Evolutionary conservation across 2,888 invertebrate species (phyloP), one percentile per base, ranked within the genome.

Genomic region (Cheilosia impressa): DNA sequence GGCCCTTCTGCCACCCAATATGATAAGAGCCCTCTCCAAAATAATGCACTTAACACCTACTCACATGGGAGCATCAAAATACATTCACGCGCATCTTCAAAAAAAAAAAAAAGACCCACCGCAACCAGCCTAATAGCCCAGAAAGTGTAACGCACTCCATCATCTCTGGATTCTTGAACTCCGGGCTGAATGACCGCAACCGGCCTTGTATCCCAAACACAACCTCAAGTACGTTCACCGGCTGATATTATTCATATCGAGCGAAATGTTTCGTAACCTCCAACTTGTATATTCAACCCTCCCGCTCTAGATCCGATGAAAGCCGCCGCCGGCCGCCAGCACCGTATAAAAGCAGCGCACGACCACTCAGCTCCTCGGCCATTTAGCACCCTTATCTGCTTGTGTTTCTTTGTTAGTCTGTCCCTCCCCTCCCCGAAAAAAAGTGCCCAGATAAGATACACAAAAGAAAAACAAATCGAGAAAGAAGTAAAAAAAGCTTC

Each of bases 181-280:
- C 31, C 17, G 27, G 57, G 69, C 63, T 58, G 58, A 76, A 65
- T 58, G 65, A 81, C 69, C 58, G 69, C n/a, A 58, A 38, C 6
- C 55, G 34, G 62, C 63, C 45, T 65, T 57, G 53, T 65, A 34
- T 55, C 55, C 24, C n/a, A 9, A 13, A 43, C 3, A 17, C 3
- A 17, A 60, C 34, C 69, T 47, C 55, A 60, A 63, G 38, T 27
- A 43, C 69, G 71, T 71, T 71, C 71, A 77, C 4, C 45, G 15
- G 45, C 66, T 71, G 60, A 66, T 69, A 83, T 53, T 19, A 83
- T 53, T 19, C 34, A 24, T 22, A 31, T 19, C 27, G 38, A 53
- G 34, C 24, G 10, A 76, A 65, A 60, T 31, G 60, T 79, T 71
- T 75, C 69, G 63, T 75, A 79, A 79, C 83, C 83, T 84, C 69